phyloP scores from a whole-genome alignment of 2,113 vertebrate species.

The Mellivora capensis region DNA sequence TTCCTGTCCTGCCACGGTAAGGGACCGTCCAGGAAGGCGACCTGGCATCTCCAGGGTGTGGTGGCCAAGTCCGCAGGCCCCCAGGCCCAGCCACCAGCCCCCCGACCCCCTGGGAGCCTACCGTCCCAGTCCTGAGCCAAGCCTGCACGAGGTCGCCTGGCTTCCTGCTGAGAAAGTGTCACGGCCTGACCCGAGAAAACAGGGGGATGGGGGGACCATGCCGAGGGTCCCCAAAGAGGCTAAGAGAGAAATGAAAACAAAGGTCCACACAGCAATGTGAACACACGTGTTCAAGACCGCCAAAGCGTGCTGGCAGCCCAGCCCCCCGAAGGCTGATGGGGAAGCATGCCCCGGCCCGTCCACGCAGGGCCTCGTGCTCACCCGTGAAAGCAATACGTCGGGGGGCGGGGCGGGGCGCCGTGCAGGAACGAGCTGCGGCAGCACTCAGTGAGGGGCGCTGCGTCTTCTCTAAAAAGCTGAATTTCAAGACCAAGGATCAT shows the following conservation, averaged over 20 bases:
- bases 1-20: fast-evolving
- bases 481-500: not conserved
- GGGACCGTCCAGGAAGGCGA: not conserved
- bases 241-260: not conserved
- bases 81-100: not conserved
- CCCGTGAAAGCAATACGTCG: fast-evolving
- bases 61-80: not conserved
- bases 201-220: fast-evolving
- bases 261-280: fast-evolving
- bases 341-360: fast-evolving
- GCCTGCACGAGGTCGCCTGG: fast-evolving
- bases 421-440: fast-evolving
- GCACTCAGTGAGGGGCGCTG: fast-evolving
- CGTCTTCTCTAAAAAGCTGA: not conserved
- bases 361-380: fast-evolving
- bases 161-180: not conserved
- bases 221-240: not conserved
- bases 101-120: no score
- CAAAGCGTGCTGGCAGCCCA: no score
- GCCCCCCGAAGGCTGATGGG: fast-evolving
- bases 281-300: fast-evolving
- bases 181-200: not conserved
- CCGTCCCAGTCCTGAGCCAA: fast-evolving
- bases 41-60: not conserved
- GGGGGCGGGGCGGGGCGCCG: not conserved